Conservation (phyloP, 2,888 invertebrate species). For the Amaurobius ferox region DNA sequence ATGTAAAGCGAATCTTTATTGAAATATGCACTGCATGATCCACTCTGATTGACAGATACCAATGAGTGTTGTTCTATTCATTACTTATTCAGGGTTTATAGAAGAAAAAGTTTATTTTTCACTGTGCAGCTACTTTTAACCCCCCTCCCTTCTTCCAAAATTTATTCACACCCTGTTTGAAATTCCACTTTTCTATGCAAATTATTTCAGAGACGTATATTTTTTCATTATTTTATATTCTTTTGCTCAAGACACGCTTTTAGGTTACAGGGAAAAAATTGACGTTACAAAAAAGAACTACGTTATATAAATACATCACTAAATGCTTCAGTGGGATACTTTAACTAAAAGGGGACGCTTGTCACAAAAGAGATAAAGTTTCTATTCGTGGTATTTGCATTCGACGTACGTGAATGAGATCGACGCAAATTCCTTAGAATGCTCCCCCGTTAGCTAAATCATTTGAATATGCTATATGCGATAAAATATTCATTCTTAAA, state of each 20-base stretch:
- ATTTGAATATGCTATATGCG: slow-evolving; percentile 47
- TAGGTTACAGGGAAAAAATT: neutral
- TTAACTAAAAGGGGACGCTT: slow-evolving; percentile 11
- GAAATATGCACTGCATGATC: neutral
- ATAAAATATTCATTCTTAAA: slow-evolving; percentile 65
- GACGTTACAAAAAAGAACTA: neutral
- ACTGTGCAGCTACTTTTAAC: neutral
- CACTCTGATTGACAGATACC: neutral
- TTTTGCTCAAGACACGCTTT: neutral
- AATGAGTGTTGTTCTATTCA: neutral
- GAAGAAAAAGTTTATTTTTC: neutral
- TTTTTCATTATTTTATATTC: neutral
- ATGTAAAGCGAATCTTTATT: neutral
- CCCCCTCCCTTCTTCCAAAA: neutral
- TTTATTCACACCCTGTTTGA: neutral
- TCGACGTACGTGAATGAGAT: slow-evolving; percentile 46
- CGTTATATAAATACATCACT: neutral
- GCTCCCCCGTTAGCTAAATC: slow-evolving; percentile 51
- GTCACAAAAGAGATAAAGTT: slow-evolving; percentile 40
- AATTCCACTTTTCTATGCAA: slow-evolving; percentile 34
- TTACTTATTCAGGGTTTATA: slow-evolving; percentile 33
- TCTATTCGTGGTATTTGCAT: slow-evolving; percentile 23
- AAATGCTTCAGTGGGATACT: neutral
- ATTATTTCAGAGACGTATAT: slow-evolving; percentile 16
- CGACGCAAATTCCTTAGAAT: slow-evolving; percentile 41